Evolutionary conservation across 2,888 invertebrate species (phyloP), one percentile per base, ranked within the genome.

Genomic region (Cheiracanthium punctorium): DNA sequence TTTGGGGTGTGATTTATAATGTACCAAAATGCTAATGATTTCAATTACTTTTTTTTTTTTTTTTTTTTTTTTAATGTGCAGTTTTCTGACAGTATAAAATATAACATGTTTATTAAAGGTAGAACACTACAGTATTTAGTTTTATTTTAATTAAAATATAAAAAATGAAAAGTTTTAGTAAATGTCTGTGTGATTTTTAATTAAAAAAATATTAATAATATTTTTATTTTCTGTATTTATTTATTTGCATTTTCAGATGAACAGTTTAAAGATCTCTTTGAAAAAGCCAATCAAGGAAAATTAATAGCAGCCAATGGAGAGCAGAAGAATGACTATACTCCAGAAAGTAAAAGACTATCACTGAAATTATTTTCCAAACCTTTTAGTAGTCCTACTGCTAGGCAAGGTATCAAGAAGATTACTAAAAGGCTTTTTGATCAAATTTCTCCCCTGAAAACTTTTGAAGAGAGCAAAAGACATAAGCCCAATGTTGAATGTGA

Each of bases 371-470:
- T 84, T 79, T 84, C 84, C 5, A 84, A 79, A 41, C 2, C 58
- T 20, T 30, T 84, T n/a, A 20, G 69, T 17, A 84, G 84, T 64
- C 84, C 84, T 7, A 84, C 84, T 32, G 79, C 84, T 12, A 37
- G 84, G 30, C 48, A 43, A 58, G 84, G 84, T 2, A 37, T 84
- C 0, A 84, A 74, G 37, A 84, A 74, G 41, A 79, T 79, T n/a
- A 79, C 79, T 29, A 84, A 84, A 73, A 79, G 84, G 74, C 73
- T 84, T 5, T 84, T 84, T 79, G 84, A 79, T 41, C 73, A 84
- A 69, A 33, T 70, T 30, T 73, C 73, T n/a, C 79, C 79, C 10
- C 24, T 29, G 41, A 7, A 20, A 48, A n/a, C 37, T 37, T 14
- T 14, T 20, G 30, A 32, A n/a, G 33, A 71, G 0, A 7, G 1